phyloP scores from a whole-genome alignment of 1,140 invertebrate species.

The Diploscapter pachys region DNA sequence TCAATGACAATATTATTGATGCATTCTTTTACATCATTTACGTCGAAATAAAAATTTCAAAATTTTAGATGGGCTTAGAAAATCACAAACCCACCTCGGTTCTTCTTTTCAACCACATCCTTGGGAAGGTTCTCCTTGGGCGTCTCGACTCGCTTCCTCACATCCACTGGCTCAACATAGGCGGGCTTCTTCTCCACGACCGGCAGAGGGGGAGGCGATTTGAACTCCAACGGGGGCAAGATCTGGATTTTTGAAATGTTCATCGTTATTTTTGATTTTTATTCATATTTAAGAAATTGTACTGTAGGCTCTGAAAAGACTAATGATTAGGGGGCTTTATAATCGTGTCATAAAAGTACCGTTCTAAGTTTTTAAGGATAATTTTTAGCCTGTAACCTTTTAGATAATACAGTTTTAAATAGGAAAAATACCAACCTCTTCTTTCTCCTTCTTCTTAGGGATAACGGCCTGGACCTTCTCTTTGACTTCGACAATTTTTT shows the following conservation, averaged over 20 bases:
- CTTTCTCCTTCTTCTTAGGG: constrained; percentile 22
- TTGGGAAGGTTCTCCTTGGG: not conserved
- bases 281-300: too few relatives aligned
- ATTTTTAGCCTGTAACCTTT: not conserved
- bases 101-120: constrained; percentile 16
- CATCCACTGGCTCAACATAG: constrained; percentile 30
- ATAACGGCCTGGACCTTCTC: constrained; percentile 11
- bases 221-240: constrained; percentile 21
- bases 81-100: constrained; percentile 12
- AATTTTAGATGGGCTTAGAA: not conserved
- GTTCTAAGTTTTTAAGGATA: too few relatives aligned
- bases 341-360: too few relatives aligned
- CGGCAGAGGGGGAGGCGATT: constrained; percentile 19
- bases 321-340: not conserved
- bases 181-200: constrained; percentile 18
- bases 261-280: too few relatives aligned
- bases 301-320: too few relatives aligned
- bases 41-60: not conserved
- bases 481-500: constrained; percentile 16
- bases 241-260: constrained; percentile 1
- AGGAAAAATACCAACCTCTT: not conserved
- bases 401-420: not conserved
- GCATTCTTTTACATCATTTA: not conserved
- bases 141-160: constrained; percentile 19
- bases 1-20: not conserved